Evolutionary conservation across 2,888 invertebrate species (phyloP).

Genomic region (Neria commutata): DNA sequence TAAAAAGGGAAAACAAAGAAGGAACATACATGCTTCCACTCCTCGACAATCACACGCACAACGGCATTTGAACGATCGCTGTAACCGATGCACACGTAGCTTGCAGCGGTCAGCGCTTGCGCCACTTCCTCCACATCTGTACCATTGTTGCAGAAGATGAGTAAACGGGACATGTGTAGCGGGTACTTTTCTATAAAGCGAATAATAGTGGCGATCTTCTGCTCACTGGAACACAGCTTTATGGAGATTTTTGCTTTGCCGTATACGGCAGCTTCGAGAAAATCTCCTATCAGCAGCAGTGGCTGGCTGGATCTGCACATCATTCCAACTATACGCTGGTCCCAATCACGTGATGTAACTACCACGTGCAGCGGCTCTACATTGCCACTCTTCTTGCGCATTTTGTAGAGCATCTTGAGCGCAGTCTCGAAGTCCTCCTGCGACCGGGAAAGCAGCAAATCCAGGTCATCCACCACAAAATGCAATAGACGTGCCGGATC

Average conservation of each 20-base stretch:
- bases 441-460: slow-evolving; percentile 64
- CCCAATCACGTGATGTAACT: slow-evolving; percentile 71
- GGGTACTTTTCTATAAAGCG: slow-evolving; percentile 64
- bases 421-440: slow-evolving; percentile 31
- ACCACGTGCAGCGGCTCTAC: slow-evolving; percentile 65
- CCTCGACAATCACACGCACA: slow-evolving; percentile 29
- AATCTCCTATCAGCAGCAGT: slow-evolving; percentile 72
- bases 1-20: slow-evolving; percentile 1
- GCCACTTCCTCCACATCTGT: slow-evolving; percentile 65
- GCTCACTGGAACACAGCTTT: slow-evolving; percentile 48
- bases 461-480: slow-evolving; percentile 75
- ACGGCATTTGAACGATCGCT: slow-evolving; percentile 28
- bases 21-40: slow-evolving; percentile 40
- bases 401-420: slow-evolving; percentile 29
- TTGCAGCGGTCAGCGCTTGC: slow-evolving; percentile 37
- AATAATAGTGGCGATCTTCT: slow-evolving; percentile 56
- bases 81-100: slow-evolving; percentile 36
- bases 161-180: slow-evolving; percentile 63
- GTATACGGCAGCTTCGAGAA: slow-evolving; percentile 77
- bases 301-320: slow-evolving; percentile 63
- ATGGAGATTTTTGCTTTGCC: slow-evolving; percentile 65
- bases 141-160: slow-evolving; percentile 69
- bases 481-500: slow-evolving; percentile 70
- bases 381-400: slow-evolving; percentile 23
- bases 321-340: slow-evolving; percentile 65